Conservation (phyloP, 1,140 invertebrate species). For the Drosophila orena region DNA sequence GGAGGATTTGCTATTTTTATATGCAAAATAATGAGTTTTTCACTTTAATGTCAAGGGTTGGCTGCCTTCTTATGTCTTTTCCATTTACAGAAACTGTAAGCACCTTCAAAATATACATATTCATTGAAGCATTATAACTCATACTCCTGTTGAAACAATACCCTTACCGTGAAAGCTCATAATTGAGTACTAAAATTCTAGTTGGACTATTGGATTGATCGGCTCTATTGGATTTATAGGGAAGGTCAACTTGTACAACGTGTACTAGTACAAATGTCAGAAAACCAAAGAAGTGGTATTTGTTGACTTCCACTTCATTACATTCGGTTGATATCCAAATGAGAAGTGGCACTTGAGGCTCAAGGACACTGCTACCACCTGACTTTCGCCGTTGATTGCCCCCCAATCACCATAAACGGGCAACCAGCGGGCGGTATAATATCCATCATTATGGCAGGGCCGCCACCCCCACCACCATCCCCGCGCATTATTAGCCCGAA, state of each 20-base stretch:
- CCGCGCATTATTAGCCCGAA: conserved; percentile 63
- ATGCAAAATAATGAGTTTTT: conserved; percentile 10
- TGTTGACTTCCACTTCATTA: background rate
- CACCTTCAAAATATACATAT: no score
- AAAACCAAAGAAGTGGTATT: background rate
- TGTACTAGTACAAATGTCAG: background rate
- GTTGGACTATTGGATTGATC: no score
- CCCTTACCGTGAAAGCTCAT: no score
- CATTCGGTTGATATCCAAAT: background rate
- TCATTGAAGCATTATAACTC: no score
- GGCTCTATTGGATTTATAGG: no score
- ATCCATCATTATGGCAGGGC: conserved; percentile 40
- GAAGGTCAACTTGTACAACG: no score
- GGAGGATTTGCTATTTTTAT: conserved; percentile 23
- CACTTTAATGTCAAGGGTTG: background rate
- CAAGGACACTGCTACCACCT: conserved; percentile 57
- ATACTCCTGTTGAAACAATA: no score
- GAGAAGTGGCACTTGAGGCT: background rate
- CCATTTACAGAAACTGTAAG: no score
- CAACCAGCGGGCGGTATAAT: background rate
- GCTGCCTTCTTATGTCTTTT: background rate
- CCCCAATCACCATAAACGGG: conserved; percentile 70
- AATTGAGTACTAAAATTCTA: no score
- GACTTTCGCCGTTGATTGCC: conserved; percentile 57
- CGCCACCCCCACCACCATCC: conserved; percentile 23